Evolutionary conservation across 2,113 vertebrate genomes (phyloP).

Genomic region (Gobius niger): DNA sequence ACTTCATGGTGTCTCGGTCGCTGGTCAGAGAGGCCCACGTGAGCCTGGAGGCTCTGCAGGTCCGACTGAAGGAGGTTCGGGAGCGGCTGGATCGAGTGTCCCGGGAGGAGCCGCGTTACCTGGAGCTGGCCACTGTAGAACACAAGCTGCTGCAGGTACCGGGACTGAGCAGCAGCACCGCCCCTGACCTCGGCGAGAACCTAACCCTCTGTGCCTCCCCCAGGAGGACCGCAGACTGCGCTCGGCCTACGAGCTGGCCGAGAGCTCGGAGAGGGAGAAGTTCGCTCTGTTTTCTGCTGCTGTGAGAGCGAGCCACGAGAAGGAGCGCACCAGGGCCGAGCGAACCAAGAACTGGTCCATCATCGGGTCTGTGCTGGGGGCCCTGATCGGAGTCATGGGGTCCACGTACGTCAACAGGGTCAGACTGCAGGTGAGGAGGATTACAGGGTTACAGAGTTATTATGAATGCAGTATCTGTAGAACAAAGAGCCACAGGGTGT

Average conservation of each 20-base stretch:
- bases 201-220: neutral
- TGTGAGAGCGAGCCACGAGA: slow-evolving; percentile 93
- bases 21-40: slow-evolving; percentile 86
- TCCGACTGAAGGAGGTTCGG: slow-evolving; percentile 88
- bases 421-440: slow-evolving; percentile 81
- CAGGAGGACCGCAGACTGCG: slow-evolving; percentile 92
- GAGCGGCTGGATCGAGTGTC: slow-evolving; percentile 93
- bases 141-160: slow-evolving; percentile 92
- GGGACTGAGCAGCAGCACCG: neutral
- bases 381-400: slow-evolving; percentile 93
- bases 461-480: too few species aligned
- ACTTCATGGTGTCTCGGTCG: slow-evolving; percentile 93
- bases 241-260: slow-evolving; percentile 77
- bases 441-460: too few species aligned
- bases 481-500: too few species aligned
- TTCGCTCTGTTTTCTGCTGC: slow-evolving; percentile 90
- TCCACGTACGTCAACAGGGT: slow-evolving; percentile 95
- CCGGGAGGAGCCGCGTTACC: slow-evolving; percentile 89
- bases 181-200: neutral
- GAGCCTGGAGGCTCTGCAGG: slow-evolving; percentile 84
- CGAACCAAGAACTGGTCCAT: slow-evolving; percentile 98
- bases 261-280: slow-evolving; percentile 87
- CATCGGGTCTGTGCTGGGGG: slow-evolving; percentile 90
- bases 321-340: slow-evolving; percentile 90
- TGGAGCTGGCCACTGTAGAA: slow-evolving; percentile 92